Evolutionary conservation across 2,888 invertebrate genomes (phyloP).

Genomic region (Uloborus plumipes): DNA sequence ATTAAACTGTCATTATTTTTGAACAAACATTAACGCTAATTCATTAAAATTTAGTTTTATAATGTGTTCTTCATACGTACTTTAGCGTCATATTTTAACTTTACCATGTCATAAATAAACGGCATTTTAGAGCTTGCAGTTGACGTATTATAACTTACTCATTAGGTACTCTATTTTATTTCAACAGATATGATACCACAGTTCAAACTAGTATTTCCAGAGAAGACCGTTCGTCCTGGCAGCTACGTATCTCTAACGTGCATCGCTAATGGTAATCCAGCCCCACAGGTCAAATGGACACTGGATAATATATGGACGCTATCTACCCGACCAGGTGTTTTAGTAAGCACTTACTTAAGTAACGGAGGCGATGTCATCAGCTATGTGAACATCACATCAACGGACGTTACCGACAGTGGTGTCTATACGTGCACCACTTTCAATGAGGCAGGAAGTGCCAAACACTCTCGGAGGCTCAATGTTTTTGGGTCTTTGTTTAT

Average conservation of each 20-base stretch:
- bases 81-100: no score
- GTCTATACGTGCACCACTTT: slow-evolving; percentile 66
- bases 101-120: no score
- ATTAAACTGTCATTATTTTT: no score
- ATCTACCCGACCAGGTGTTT: slow-evolving; percentile 61
- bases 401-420: slow-evolving; percentile 67
- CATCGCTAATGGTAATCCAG: slow-evolving; percentile 65
- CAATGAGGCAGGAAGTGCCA: slow-evolving; percentile 65
- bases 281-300: slow-evolving; percentile 66
- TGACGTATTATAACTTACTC: no score
- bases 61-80: no score
- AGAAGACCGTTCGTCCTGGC: slow-evolving; percentile 66
- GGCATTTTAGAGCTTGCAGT: no score
- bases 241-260: slow-evolving; percentile 64
- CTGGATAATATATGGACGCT: slow-evolving; percentile 64
- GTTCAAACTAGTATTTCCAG: slow-evolving; percentile 67
- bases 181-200: slow-evolving; percentile 70
- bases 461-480: slow-evolving; percentile 66
- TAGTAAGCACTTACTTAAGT: slow-evolving; percentile 59
- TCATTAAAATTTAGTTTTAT: no score
- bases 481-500: slow-evolving; percentile 66
- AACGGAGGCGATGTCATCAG: slow-evolving; percentile 53
- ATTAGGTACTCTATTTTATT: slow-evolving; percentile 7
- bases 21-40: no score
- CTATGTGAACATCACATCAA: slow-evolving; percentile 62